Evolutionary conservation across 2,888 invertebrate species (phyloP), one percentile per base, ranked within the genome.

Genomic region (Sarcophaga caerulescens): DNA sequence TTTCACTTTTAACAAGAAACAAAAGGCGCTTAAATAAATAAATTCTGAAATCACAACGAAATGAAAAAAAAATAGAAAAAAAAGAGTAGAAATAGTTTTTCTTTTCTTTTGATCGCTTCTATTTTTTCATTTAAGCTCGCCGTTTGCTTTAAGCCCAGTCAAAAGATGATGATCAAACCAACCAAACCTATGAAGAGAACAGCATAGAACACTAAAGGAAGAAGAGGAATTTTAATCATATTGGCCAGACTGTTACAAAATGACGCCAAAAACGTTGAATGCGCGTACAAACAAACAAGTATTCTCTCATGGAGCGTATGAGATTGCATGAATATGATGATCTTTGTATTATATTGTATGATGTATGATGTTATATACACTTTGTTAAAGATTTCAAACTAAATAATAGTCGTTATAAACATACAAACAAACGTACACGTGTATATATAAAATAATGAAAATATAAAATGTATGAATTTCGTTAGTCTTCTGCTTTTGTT

Each of bases 21-120:
- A 60, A 52, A 76, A 80, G 75, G 70, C 79, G 75, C 79, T 80
- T 84, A 80, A 84, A 84, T 84, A 80, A 84, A 84, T 84, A 66
- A 76, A 70, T 80, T 84, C 69, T 74, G 47, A 63, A 35, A 35
- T 35, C 35, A 10, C 35, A 35, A 2, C 35, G 10, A 35, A 35
- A 35, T 10, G 8, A 10, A 10, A 35, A 35, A 35, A 35, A 35
- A 10, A 35, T 10, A 10, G 2, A 35, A 25, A 60, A 23, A 60
- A 23, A 71, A 77, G 59, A 21, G 70, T 44, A 45, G 69, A 44
- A 21, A 70, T 63, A 35, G 52, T 35, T 23, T 77, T 25, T 57
- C 66, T 3, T 76, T 35, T 19, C 45, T 59, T 47, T 60, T 63
- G 12, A 21, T 59, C 10, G n/a, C 45, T 63, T 47, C n/a, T 68